These are phyloP conservation scores for Hyalella azteca DNA, from an alignment of 2,888 invertebrate species.

Conservation along the genomic window DNA sequence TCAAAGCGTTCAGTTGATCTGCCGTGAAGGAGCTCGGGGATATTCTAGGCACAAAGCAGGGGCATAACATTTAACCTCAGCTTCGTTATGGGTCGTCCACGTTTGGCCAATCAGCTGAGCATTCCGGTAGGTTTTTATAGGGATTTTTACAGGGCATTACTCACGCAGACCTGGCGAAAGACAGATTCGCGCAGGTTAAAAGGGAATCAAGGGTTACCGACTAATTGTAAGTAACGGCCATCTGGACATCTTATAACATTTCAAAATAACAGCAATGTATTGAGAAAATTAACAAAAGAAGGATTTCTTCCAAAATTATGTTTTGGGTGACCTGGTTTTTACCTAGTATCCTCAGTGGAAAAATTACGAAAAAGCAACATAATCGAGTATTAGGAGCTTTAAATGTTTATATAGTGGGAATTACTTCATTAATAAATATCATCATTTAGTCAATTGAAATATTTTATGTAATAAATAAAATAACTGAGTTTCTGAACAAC, in stretches of 20 bases:
- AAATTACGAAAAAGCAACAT: too few relatives aligned
- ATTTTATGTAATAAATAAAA: too few relatives aligned
- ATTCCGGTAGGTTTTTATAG: constrained; percentile 21
- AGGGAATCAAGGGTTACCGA: constrained; percentile 12
- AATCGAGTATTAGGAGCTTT: too few relatives aligned
- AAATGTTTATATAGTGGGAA: too few relatives aligned
- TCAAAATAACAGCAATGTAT: too few relatives aligned
- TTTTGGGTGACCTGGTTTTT: too few relatives aligned
- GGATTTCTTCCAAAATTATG: too few relatives aligned
- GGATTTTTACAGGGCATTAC: constrained; percentile 34
- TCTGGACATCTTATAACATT: not conserved
- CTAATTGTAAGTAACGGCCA: constrained; percentile 19
- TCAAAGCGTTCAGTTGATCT: not conserved
- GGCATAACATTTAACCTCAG: not conserved
- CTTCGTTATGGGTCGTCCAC: constrained; percentile 11
- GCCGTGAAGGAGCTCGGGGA: not conserved
- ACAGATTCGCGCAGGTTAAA: constrained; percentile 19
- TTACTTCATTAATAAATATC: too few relatives aligned
- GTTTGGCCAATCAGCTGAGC: constrained; percentile 15
- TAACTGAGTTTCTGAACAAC: too few relatives aligned
- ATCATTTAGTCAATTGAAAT: too few relatives aligned
- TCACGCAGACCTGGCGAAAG: not conserved
- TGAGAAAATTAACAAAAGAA: too few relatives aligned
- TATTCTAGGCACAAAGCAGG: not conserved
- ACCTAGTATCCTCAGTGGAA: too few relatives aligned